A percentile compares a stretch with the other conserved stretches of the same genome.
phyloP scores from a whole-genome alignment of 37 sponge, comb jelly and placozoan genomes.

The Geodia barretti region DNA sequence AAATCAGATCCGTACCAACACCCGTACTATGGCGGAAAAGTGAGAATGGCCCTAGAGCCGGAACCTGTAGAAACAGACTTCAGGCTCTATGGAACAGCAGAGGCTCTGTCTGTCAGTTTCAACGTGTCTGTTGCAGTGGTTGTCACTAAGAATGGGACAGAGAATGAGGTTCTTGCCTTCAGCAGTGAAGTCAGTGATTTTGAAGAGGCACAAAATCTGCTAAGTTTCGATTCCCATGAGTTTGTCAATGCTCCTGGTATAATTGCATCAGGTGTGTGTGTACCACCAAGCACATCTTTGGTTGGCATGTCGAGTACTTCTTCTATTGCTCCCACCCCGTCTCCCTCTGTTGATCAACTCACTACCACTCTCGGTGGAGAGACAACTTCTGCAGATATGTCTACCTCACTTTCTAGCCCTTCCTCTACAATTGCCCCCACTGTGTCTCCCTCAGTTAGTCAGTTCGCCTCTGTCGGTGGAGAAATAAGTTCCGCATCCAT shows the following conservation, averaged over 20 bases:
- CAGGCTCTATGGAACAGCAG: not conserved
- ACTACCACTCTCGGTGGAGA: no score
- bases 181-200: not conserved
- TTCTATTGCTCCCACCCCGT: not conserved
- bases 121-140: not conserved
- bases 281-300: no score
- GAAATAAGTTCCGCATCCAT: no score
- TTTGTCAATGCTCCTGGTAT: no score
- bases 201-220: not conserved
- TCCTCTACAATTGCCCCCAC: not conserved
- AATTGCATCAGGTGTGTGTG: no score
- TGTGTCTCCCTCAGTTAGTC: not conserved
- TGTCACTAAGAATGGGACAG: not conserved
- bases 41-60: not conserved
- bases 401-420: not conserved
- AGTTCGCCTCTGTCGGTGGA: no score
- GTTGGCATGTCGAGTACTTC: not conserved
- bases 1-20: not conserved
- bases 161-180: not conserved
- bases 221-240: no score
- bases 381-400: no score
- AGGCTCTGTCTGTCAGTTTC: not conserved
- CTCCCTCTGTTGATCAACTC: not conserved
- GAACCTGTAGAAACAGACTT: conserved; percentile 8
- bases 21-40: conserved; percentile 25